Conservation (phyloP, 2,797 vertebrate species). For the Phalanger gymnotis region DNA sequence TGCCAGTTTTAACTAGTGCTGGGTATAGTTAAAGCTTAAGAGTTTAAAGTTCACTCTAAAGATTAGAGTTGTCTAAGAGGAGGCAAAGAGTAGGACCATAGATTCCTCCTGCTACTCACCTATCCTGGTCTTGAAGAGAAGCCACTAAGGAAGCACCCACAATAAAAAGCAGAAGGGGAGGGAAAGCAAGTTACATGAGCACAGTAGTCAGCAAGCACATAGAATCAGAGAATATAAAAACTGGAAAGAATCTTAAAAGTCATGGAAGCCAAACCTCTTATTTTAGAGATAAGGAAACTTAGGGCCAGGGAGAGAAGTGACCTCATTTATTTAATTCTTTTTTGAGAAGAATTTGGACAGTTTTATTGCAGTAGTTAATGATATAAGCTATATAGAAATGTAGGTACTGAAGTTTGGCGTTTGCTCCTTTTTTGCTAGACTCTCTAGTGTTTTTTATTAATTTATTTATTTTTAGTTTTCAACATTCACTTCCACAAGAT, state of each 20-base stretch:
- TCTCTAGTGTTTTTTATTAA: too few relatives aligned
- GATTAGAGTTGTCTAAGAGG: background rate
- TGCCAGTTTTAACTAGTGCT: background rate
- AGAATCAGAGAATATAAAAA: background rate
- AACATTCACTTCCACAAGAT: too few relatives aligned
- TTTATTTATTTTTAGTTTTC: too few relatives aligned
- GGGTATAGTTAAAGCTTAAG: background rate
- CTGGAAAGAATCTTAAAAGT: background rate
- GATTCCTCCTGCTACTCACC: background rate
- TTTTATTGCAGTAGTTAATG: too few relatives aligned
- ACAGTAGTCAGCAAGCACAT: background rate
- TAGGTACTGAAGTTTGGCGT: too few relatives aligned
- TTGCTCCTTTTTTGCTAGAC: too few relatives aligned
- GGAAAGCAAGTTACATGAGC: background rate
- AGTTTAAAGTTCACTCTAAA: too few relatives aligned
- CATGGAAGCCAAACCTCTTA: background rate
- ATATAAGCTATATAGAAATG: too few relatives aligned
- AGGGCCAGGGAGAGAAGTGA: background rate
- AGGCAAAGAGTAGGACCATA: background rate
- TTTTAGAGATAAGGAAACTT: background rate
- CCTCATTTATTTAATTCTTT: too few relatives aligned
- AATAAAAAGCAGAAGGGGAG: background rate
- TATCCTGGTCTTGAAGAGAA: background rate
- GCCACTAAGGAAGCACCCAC: background rate
- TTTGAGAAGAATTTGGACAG: too few relatives aligned